Base-by-base conservation (phyloP, 2,888 invertebrate genomes). In the Aleiodes leptofemur region DNA sequence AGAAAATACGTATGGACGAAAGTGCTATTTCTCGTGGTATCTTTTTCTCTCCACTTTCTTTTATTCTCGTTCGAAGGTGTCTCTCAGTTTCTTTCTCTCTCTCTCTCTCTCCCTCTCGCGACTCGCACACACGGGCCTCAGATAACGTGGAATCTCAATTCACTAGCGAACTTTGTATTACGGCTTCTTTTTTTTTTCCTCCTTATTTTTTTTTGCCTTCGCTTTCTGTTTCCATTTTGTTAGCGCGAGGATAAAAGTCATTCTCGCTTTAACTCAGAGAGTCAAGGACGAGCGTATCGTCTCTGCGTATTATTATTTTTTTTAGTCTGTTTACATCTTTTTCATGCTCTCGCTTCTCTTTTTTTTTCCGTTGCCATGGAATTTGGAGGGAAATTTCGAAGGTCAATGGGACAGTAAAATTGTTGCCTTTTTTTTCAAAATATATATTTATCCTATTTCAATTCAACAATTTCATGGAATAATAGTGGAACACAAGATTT, bases 201-300 rank as follows among this genome's bases (percentile, higher is more conserved):
- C 34, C 73, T 43, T 56, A 16, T 73, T 56, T 34, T 73, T 56
- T 34, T 69, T 68, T 16, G 56, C 56, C 43, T 66, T 53, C 51
- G 51, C 53, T 64, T 38, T 9, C 31, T 57, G 13, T 29, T 29
- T 29, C 29, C 23, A 29, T 57, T 57, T 57, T 31, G 29, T 57
- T 31, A 34, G 31, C 59, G 59, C 59, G 59, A 11, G 43, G 43
- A 59, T 59, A 59, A 59, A 38, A n/a, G 59, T 38, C 34, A 59
- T 31, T 34, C 59, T 14, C 51, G 34, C n/a, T 43, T 43, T 43
- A 43, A 43, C 43, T 43, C 43, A 43, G 43, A 69, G 70, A 73
- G 73, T 76, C 73, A 77, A 73, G 78, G 74, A 69, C 79, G 72
- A 72, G 57, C 71, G 72, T 73, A 72, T 64, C 56, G 50, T 53